A percentile compares a stretch with the other conserved stretches of the same genome.
Conservation (phyloP, 2,888 invertebrate genomes). For the Chymomyza procnemis region DNA sequence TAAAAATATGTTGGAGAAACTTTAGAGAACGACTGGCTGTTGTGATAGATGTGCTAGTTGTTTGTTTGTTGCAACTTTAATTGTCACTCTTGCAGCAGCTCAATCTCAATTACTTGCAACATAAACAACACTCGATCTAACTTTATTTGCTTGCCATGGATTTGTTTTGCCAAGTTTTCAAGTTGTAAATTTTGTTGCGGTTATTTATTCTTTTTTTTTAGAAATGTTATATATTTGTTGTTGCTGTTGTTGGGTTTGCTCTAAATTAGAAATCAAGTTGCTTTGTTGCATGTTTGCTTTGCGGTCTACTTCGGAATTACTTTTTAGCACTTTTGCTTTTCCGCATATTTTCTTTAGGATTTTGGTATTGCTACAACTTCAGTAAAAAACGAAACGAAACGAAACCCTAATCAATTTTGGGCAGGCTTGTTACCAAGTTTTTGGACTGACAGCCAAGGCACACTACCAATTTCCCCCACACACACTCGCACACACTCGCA, state of each 20-base stretch:
- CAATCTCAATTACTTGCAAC: constrained; percentile 60
- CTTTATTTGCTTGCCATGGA: not conserved
- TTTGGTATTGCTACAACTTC: constrained; percentile 15
- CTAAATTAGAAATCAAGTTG: constrained; percentile 63
- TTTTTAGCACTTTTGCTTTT: constrained; percentile 44
- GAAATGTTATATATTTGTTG: constrained; percentile 1
- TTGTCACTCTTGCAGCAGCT: constrained; percentile 45
- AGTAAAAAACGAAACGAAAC: too few species aligned
- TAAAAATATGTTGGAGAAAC: not conserved
- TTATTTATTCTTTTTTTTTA: constrained; percentile 32
- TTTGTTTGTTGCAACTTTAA: constrained; percentile 44
- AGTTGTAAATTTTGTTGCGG: constrained; percentile 65
- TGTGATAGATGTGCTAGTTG: constrained; percentile 6
- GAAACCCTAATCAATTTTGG: constrained; percentile 32
- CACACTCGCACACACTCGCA: constrained; percentile 1
- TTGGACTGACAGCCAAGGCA: constrained; percentile 6
- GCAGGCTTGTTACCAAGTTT: constrained; percentile 22
- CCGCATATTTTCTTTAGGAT: constrained; percentile 5
- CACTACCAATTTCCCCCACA: too few species aligned
- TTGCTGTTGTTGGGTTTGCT: constrained; percentile 43
- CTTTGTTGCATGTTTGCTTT: constrained; percentile 48
- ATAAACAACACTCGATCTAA: not conserved
- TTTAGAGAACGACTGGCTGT: constrained; percentile 1
- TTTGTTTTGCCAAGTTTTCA: constrained; percentile 32
- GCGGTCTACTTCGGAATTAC: constrained; percentile 63